Percentiles rank a stretch among this genome's conserved stretches.
Conservation (phyloP, 2,888 invertebrate species). For the Ceriagrion tenellum region DNA sequence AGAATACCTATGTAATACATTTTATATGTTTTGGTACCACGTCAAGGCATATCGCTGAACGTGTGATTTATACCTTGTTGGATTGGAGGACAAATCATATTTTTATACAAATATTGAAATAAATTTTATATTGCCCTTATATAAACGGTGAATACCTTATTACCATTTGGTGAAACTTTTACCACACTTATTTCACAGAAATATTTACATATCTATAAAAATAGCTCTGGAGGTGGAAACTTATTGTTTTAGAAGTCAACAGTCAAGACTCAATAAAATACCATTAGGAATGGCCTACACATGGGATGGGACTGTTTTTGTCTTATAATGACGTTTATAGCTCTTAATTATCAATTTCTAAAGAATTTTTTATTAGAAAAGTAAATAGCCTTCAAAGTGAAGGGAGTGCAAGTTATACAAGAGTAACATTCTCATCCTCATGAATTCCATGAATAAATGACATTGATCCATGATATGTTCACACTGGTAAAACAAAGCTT, state of each 20-base stretch:
- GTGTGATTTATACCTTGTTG: constrained; percentile 59
- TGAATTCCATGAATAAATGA: neutral
- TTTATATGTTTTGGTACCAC: constrained; percentile 11
- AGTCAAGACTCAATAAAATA: neutral
- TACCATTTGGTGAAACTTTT: neutral
- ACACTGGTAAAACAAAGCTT: neutral
- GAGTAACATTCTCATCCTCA: neutral
- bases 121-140: constrained; percentile 37
- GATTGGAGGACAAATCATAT: constrained; percentile 10
- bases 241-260: neutral
- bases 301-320: too few species aligned
- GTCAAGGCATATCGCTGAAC: constrained; percentile 37
- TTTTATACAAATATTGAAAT: constrained; percentile 61
- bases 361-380: too few species aligned
- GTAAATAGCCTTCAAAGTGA: neutral
- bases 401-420: neutral
- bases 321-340: too few species aligned
- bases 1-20: neutral
- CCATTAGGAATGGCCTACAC: too few species aligned
- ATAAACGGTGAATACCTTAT: neutral
- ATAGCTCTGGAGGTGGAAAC: neutral
- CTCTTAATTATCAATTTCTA: too few species aligned
- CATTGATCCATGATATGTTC: neutral
- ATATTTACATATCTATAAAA: neutral
- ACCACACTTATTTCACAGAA: neutral